phyloP scores from a whole-genome alignment of 1,140 invertebrate genomes.

The Holcopasites calliopsidis region DNA sequence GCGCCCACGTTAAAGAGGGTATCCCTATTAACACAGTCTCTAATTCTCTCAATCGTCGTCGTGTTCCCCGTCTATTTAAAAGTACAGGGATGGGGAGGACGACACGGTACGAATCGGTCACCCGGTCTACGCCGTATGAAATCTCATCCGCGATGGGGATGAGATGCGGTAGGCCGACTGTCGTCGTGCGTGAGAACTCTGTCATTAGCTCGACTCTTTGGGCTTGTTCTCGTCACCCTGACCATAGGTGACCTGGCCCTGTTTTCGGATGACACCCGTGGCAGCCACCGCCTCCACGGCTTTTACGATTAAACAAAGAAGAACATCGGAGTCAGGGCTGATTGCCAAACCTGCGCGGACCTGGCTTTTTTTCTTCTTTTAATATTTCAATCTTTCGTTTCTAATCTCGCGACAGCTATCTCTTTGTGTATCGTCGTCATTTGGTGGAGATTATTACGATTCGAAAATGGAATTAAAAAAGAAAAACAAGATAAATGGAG shows the following conservation, averaged over 20 bases:
- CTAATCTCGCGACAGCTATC: not conserved
- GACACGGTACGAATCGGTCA: constrained; percentile 37
- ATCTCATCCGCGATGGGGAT: constrained; percentile 54
- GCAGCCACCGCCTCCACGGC: constrained; percentile 77
- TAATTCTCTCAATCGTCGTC: constrained; percentile 48
- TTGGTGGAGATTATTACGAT: not conserved
- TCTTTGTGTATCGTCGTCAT: not conserved
- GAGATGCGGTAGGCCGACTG: constrained; percentile 44
- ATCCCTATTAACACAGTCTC: constrained; percentile 68
- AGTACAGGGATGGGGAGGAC: constrained; percentile 16
- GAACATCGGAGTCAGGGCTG: constrained; percentile 70
- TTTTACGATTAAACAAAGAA: constrained; percentile 74
- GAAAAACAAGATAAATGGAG: not conserved
- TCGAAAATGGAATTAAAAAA: not conserved
- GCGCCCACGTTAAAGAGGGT: constrained; percentile 64
- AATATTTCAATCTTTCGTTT: constrained; percentile 14
- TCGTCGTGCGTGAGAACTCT: constrained; percentile 44
- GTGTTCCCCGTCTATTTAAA: constrained; percentile 19
- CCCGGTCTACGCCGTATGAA: constrained; percentile 51
- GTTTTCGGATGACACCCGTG: constrained; percentile 78
- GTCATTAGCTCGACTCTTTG: constrained; percentile 70
- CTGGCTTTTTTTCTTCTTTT: constrained; percentile 7
- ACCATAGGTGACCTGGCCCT: constrained; percentile 71
- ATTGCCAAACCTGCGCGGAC: constrained; percentile 27
- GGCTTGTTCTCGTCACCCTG: constrained; percentile 65